A percentile compares a stretch with the other conserved stretches of the same genome.
Evolutionary conservation across 2,888 invertebrate genomes (phyloP).

Genomic region (Schizaphis graminum): DNA sequence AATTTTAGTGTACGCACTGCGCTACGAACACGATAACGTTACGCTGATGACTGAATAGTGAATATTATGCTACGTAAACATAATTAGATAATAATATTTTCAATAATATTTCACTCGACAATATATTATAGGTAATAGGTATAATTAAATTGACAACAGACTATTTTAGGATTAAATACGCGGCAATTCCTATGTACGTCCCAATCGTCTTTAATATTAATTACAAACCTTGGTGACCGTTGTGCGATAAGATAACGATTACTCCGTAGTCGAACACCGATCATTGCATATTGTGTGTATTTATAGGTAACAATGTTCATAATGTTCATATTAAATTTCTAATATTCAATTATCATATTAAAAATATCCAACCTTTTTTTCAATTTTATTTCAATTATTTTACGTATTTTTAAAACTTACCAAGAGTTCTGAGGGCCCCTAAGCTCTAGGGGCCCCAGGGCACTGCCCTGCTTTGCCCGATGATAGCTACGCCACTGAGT

Average conservation of each 20-base stretch:
- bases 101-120: slow-evolving; percentile 1
- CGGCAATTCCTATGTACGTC: not conserved
- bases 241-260: slow-evolving; percentile 12
- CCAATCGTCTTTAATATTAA: not conserved
- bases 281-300: slow-evolving; percentile 7
- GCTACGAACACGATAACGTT: not conserved
- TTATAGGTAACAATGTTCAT: too few species aligned
- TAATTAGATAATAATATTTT: slow-evolving; percentile 8
- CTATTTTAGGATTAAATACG: slow-evolving; percentile 21
- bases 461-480: too few species aligned
- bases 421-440: too few species aligned
- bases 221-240: slow-evolving; percentile 9
- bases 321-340: too few species aligned
- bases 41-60: slow-evolving; percentile 20
- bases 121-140: not conserved
- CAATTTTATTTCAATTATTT: too few species aligned
- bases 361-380: too few species aligned
- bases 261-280: not conserved
- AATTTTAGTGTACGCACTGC: not conserved
- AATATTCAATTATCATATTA: too few species aligned
- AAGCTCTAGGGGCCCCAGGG: too few species aligned
- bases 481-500: too few species aligned
- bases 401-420: too few species aligned
- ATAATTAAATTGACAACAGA: not conserved
- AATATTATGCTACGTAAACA: slow-evolving; percentile 24